Percentiles rank a stretch among this genome's conserved stretches.
phyloP scores from a whole-genome alignment of 2,888 invertebrate species.

The Plusia festucae region DNA sequence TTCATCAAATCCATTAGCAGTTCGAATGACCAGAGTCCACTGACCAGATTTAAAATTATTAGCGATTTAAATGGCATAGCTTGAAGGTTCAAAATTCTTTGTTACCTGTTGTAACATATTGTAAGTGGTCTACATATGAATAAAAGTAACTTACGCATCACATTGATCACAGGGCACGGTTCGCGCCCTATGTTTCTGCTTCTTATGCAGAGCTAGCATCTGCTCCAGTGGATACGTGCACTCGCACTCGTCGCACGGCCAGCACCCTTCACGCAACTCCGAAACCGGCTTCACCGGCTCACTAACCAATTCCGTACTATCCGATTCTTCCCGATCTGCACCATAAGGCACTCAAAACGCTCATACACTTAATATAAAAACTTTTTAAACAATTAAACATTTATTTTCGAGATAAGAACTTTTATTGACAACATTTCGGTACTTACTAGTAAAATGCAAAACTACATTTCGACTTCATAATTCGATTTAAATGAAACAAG shows the following conservation, averaged over 20 bases:
- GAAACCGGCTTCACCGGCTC: not conserved
- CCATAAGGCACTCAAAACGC: constrained; percentile 44
- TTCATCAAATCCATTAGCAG: too few relatives aligned
- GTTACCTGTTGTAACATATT: not conserved
- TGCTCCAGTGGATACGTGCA: constrained; percentile 92
- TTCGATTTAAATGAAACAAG: not conserved
- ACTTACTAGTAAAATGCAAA: not conserved
- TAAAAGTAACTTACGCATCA: constrained; percentile 69
- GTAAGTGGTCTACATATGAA: too few relatives aligned
- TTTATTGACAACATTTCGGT: not conserved
- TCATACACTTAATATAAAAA: constrained; percentile 15
- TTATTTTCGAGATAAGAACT: too few relatives aligned
- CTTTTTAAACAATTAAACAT: too few relatives aligned
- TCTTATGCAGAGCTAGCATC: constrained; percentile 91
- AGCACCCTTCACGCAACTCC: constrained; percentile 62
- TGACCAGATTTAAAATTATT: too few relatives aligned
- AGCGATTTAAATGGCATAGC: too few relatives aligned
- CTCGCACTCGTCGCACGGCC: constrained; percentile 92
- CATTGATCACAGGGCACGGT: constrained; percentile 88
- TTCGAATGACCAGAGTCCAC: too few relatives aligned
- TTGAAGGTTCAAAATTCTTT: not conserved
- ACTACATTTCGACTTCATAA: not conserved
- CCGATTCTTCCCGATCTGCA: constrained; percentile 59
- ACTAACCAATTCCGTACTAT: constrained; percentile 11
- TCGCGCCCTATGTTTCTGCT: constrained; percentile 90